These are phyloP conservation scores for Macrotrachela quadricornifera DNA, from an alignment of 1,140 invertebrate genomes.

Conservation along the genomic window DNA sequence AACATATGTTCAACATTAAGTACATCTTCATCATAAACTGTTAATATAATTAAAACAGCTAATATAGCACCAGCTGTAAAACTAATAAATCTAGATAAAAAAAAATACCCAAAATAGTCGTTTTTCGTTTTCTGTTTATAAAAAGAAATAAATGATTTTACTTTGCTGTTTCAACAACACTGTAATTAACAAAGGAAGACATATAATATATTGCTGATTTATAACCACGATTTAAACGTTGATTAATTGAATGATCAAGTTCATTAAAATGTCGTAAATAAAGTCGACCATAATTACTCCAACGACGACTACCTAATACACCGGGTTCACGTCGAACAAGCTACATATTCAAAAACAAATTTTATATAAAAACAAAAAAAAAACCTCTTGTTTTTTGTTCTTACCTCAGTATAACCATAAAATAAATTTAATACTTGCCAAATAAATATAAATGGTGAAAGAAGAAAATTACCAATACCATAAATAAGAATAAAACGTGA, in stretches of 20 bases:
- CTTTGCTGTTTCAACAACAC: too few species aligned
- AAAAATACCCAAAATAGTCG: too few species aligned
- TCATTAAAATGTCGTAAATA: conserved; percentile 10
- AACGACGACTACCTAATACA: conserved; percentile 2
- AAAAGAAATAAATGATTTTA: too few species aligned
- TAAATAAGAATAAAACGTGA: conserved; percentile 52
- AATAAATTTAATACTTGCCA: conserved; percentile 86
- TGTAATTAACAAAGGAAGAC: background rate
- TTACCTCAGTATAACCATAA: conserved; percentile 73
- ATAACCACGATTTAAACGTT: conserved; percentile 4
- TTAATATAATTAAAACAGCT: conserved; percentile 54
- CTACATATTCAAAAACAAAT: conserved; percentile 42
- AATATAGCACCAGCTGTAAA: conserved; percentile 65
- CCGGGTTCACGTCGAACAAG: conserved; percentile 4
- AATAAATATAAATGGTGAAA: conserved; percentile 65
- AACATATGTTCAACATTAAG: conserved; percentile 73
- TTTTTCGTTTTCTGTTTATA: too few species aligned
- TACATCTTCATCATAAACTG: conserved; percentile 77
- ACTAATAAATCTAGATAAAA: too few species aligned
- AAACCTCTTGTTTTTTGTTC: conserved; percentile 11
- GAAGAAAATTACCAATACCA: conserved; percentile 56
- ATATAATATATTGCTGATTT: conserved; percentile 3
- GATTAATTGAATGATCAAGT: conserved; percentile 8
- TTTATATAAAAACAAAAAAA: conserved; percentile 1
- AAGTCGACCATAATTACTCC: conserved; percentile 8